These are phyloP conservation scores for Todiramphus saurophagus DNA, from an alignment of 2,113 vertebrate genomes.

Conservation along the genomic window DNA sequence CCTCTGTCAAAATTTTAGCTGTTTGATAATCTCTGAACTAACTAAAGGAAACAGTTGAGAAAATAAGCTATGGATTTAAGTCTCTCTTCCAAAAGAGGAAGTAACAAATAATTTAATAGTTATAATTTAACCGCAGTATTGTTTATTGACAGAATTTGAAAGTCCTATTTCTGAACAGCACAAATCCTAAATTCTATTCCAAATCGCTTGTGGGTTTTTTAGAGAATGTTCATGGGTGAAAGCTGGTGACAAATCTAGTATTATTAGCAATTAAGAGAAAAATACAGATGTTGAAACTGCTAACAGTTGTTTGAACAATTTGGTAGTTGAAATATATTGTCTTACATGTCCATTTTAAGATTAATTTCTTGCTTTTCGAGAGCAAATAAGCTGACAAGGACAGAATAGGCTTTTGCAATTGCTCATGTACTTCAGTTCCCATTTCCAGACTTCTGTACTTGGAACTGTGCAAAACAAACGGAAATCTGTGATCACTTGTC, in stretches of 20 bases:
- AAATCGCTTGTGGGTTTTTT: neutral
- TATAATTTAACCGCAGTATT: neutral
- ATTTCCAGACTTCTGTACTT: neutral
- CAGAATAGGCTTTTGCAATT: neutral
- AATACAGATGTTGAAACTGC: neutral
- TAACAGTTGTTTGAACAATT: neutral
- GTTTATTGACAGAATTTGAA: neutral
- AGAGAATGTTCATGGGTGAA: neutral
- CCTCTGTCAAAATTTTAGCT: neutral
- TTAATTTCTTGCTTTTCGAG: neutral
- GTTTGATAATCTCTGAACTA: neutral
- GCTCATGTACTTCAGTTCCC: neutral
- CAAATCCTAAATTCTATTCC: neutral
- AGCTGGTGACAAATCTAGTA: neutral
- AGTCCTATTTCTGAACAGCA: neutral
- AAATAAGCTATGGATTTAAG: neutral
- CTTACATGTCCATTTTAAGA: neutral
- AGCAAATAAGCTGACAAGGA: neutral
- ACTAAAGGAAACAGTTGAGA: neutral
- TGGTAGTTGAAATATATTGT: neutral
- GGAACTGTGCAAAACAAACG: neutral
- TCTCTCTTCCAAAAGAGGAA: neutral
- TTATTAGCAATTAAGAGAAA: neutral
- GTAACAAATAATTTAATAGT: neutral
- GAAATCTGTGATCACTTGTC: neutral